These are phyloP conservation scores for Phataginus tricuspis DNA, from an alignment of 2,797 vertebrate genomes.

Conservation along the genomic window DNA sequence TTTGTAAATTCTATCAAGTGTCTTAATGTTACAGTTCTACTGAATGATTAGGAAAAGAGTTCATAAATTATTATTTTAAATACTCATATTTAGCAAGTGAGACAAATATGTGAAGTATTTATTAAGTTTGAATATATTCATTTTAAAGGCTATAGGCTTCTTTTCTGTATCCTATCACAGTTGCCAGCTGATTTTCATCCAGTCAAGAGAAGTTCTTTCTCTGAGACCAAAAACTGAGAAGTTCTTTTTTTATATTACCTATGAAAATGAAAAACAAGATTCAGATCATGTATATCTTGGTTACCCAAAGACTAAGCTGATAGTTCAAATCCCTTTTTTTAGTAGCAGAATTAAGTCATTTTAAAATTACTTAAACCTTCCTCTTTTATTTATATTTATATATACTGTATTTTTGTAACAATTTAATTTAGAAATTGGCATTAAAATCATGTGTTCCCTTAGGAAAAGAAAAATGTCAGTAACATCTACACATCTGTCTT, in stretches of 20 bases:
- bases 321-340: neutral
- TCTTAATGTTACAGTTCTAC: neutral
- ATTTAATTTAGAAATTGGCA: neutral
- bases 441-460: neutral
- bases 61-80: neutral
- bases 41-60: neutral
- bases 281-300: neutral
- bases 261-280: conserved; percentile 32
- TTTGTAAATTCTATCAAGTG: neutral
- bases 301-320: neutral
- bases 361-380: neutral
- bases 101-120: neutral
- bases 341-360: neutral
- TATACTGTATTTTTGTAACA: conserved; percentile 14
- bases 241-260: conserved; percentile 26
- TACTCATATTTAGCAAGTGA: neutral
- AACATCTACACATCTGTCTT: neutral
- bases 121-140: neutral
- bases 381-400: neutral
- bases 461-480: neutral
- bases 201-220: neutral
- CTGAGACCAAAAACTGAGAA: neutral
- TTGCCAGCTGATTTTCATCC: neutral
- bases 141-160: neutral
- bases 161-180: neutral